Conservation (phyloP, 2,888 invertebrate genomes). For the Pseudeuparius sepicola region DNA sequence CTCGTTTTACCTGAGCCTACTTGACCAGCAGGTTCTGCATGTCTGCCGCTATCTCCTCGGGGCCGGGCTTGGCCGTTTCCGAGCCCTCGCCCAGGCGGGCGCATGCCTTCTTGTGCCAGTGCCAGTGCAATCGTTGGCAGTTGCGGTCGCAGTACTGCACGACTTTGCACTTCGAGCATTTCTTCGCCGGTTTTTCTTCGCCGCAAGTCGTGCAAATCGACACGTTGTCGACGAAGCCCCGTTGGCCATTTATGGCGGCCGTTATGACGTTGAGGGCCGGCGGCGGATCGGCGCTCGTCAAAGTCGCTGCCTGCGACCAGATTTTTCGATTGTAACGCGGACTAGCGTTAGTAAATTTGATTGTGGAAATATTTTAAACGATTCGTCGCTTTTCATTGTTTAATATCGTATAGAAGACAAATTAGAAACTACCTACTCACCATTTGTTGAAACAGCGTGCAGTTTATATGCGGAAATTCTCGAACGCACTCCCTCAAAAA, state of each 20-base stretch:
- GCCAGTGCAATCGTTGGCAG: constrained; percentile 92
- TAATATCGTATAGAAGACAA: too few species aligned
- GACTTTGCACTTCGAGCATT: constrained; percentile 89
- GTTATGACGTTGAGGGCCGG: constrained; percentile 62
- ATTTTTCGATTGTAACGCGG: too few species aligned
- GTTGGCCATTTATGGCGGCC: constrained; percentile 79
- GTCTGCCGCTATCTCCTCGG: constrained; percentile 29
- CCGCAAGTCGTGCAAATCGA: constrained; percentile 78
- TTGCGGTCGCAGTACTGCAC: constrained; percentile 90
- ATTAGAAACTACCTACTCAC: too few species aligned
- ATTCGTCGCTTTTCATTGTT: too few species aligned
- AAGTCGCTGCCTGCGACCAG: too few species aligned
- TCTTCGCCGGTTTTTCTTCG: constrained; percentile 80
- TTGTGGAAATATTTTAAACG: too few species aligned
- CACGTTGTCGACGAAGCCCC: constrained; percentile 60
- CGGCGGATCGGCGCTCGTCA: constrained; percentile 65
- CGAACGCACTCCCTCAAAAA: constrained; percentile 79
- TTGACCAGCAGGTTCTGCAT: constrained; percentile 31
- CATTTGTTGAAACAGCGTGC: constrained; percentile 81
- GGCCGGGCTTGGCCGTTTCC: constrained; percentile 24
- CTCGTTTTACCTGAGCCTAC: too few species aligned
- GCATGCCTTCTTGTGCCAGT: constrained; percentile 80
- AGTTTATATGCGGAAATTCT: constrained; percentile 85
- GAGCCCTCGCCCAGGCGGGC: constrained; percentile 43
- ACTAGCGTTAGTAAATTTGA: too few species aligned